Conservation (phyloP, 2,888 invertebrate species). For the Lasioglossum leucozonium region DNA sequence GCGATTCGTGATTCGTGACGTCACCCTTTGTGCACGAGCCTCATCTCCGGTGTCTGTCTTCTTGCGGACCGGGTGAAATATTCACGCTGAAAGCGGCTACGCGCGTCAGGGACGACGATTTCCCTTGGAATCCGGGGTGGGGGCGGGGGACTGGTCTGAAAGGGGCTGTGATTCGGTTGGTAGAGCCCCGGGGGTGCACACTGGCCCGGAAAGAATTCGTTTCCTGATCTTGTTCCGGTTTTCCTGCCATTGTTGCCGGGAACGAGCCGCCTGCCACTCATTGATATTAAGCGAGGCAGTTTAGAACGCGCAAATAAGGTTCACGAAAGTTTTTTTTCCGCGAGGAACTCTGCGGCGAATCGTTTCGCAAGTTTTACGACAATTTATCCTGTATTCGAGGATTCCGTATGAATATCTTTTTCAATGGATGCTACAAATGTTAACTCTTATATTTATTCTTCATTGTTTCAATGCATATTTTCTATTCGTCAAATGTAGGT, state of each 20-base stretch:
- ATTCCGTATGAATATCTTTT: background rate
- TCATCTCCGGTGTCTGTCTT: conserved; percentile 14
- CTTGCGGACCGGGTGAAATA: conserved; percentile 20
- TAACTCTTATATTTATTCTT: too few species aligned
- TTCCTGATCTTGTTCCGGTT: conserved; percentile 24
- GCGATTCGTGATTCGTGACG: conserved; percentile 29
- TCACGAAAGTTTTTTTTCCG: background rate
- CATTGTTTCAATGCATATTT: too few species aligned
- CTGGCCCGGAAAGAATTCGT: conserved; percentile 24
- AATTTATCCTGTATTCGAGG: background rate
- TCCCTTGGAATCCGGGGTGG: background rate
- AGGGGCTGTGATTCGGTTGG: conserved; percentile 16
- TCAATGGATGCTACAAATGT: background rate
- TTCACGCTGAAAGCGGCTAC: conserved; percentile 23
- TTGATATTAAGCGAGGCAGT: conserved; percentile 4
- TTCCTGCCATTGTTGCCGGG: conserved; percentile 2
- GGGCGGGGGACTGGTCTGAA: background rate
- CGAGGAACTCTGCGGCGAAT: background rate
- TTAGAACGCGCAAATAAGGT: background rate
- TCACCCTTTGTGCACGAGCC: conserved; percentile 28
- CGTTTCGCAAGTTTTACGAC: background rate
- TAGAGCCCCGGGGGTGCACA: conserved; percentile 15
- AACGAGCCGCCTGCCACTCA: background rate
- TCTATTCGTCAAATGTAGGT: too few species aligned
- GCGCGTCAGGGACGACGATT: conserved; percentile 13